Evolutionary conservation across 2,113 vertebrate genomes (phyloP).

Genomic region (Pavo muticus): DNA sequence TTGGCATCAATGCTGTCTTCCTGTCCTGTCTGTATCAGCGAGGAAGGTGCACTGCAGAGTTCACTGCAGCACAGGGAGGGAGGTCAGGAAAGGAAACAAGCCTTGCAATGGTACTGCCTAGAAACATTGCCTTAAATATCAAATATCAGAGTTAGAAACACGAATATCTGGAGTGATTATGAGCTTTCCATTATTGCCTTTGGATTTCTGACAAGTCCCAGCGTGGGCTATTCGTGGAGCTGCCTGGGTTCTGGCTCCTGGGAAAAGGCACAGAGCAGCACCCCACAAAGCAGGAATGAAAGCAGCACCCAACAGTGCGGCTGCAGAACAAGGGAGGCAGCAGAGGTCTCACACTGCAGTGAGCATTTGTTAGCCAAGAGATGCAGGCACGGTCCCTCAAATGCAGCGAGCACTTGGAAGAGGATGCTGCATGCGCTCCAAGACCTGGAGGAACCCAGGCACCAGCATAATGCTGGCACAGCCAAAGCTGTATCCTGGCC

Average conservation of each 20-base stretch:
- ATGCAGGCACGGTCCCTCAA: background rate
- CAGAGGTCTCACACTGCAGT: background rate
- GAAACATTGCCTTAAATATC: background rate
- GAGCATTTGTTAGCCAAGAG: background rate
- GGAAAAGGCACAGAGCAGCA: background rate
- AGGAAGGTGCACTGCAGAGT: background rate
- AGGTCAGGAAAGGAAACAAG: background rate
- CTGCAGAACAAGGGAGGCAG: background rate
- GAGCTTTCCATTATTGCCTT: constrained; percentile 7
- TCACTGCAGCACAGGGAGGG: background rate
- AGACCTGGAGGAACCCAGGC: background rate
- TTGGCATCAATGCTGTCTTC: background rate
- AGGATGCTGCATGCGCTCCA: accelerated
- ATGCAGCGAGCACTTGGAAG: background rate
- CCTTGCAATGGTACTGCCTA: background rate
- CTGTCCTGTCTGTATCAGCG: background rate
- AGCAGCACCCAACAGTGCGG: background rate
- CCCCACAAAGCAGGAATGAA: background rate
- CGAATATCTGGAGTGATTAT: constrained; percentile 11
- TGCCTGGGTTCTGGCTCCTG: background rate
- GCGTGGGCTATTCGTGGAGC: background rate
- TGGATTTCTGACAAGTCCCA: constrained; percentile 23
- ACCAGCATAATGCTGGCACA: accelerated
- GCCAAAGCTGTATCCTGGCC: background rate
- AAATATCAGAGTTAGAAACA: constrained; percentile 20